Percentiles rank a stretch among this genome's conserved stretches.
phyloP scores from a whole-genome alignment of 2,797 vertebrate species.

The Microchirus variegatus region DNA sequence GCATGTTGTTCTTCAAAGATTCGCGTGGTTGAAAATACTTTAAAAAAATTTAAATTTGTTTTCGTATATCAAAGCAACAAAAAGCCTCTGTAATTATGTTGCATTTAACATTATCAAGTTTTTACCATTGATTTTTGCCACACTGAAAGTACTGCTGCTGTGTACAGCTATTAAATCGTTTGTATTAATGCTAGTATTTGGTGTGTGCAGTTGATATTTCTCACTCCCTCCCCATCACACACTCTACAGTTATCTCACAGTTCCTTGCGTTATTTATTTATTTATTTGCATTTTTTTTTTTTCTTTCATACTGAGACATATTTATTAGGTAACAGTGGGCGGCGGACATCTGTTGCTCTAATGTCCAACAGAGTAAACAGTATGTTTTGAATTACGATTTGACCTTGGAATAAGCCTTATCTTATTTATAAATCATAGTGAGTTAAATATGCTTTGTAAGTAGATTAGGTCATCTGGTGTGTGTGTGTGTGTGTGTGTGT shows the following conservation, averaged over 20 bases:
- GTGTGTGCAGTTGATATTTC: slow-evolving; percentile 32
- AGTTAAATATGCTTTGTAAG: slow-evolving; percentile 83
- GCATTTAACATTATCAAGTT: neutral
- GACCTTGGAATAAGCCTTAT: slow-evolving; percentile 80
- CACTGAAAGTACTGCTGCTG: slow-evolving; percentile 5
- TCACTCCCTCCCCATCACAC: slow-evolving; percentile 30
- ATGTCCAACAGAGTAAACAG: slow-evolving; percentile 74
- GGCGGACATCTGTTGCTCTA: slow-evolving; percentile 76
- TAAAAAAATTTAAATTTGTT: neutral
- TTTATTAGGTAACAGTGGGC: slow-evolving; percentile 39
- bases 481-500: too few species aligned
- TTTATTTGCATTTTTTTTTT: slow-evolving; percentile 1
- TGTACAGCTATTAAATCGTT: slow-evolving; percentile 8
- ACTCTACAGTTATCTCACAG: slow-evolving; percentile 10
- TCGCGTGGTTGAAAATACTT: too few species aligned
- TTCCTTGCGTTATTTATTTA: slow-evolving; percentile 12
- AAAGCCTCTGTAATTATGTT: neutral
- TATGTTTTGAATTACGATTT: slow-evolving; percentile 84
- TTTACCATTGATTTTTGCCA: neutral
- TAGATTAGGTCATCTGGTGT: slow-evolving; percentile 78
- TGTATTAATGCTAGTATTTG: slow-evolving; percentile 42
- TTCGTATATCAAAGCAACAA: too few species aligned
- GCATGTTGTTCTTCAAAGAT: slow-evolving; percentile 1
- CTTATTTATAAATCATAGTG: slow-evolving; percentile 80
- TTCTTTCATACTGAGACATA: slow-evolving; percentile 36